phyloP scores from a whole-genome alignment of 1,140 invertebrate genomes.

The Drosophila suzukii region DNA sequence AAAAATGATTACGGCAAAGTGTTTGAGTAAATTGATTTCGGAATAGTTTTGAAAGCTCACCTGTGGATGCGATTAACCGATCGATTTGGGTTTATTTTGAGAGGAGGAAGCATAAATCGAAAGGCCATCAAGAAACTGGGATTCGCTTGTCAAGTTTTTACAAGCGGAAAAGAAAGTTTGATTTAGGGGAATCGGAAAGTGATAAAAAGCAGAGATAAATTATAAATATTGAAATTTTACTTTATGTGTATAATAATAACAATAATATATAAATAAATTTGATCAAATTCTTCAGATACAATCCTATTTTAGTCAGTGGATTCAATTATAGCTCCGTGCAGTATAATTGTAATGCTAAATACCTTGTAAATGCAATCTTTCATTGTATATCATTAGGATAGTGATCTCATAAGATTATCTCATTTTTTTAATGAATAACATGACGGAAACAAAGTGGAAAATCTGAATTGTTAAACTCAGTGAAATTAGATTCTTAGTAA shows the following conservation, averaged over 20 bases:
- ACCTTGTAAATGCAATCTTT: not conserved
- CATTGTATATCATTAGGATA: not conserved
- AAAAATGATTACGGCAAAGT: slow-evolving; percentile 28
- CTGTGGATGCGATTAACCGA: slow-evolving; percentile 22
- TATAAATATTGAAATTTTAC: not conserved
- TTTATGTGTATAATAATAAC: too few species aligned
- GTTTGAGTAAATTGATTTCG: slow-evolving; percentile 37
- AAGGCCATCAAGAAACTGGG: slow-evolving; percentile 8
- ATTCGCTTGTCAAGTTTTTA: slow-evolving; percentile 18
- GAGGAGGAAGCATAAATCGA: slow-evolving; percentile 12
- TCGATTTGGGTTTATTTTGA: slow-evolving; percentile 5
- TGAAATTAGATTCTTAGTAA: too few species aligned
- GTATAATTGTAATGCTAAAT: too few species aligned
- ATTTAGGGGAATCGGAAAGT: slow-evolving; percentile 28
- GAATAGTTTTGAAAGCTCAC: slow-evolving; percentile 33
- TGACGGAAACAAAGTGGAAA: slow-evolving; percentile 4
- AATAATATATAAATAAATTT: too few species aligned
- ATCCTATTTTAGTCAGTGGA: too few species aligned
- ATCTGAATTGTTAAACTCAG: not conserved
- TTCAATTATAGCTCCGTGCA: too few species aligned
- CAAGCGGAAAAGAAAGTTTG: slow-evolving; percentile 43
- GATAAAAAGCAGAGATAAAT: slow-evolving; percentile 10
- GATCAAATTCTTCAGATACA: too few species aligned
- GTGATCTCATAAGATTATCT: slow-evolving; percentile 32
- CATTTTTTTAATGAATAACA: slow-evolving; percentile 5